A percentile compares a stretch with the other conserved stretches of the same genome.
Conservation (phyloP, 2,888 invertebrate genomes). For the Allacma fusca region DNA sequence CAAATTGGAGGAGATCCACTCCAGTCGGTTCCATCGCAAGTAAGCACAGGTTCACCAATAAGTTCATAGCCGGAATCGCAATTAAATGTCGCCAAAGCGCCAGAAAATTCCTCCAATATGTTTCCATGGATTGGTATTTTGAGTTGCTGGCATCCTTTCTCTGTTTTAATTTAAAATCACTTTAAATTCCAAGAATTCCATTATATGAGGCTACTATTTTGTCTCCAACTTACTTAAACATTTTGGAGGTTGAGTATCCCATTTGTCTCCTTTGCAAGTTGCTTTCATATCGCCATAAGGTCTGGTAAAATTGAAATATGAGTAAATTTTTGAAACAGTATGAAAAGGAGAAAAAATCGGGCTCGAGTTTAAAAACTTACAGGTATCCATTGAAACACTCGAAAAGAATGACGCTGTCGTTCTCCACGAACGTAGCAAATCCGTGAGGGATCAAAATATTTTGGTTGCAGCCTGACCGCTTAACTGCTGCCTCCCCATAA, state of each 20-base stretch:
- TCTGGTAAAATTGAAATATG: conserved; percentile 4
- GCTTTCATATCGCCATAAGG: conserved; percentile 44
- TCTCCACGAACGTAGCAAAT: conserved; percentile 36
- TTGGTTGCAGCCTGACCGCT: conserved; percentile 20
- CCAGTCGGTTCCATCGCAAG: conserved; percentile 56
- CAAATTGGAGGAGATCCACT: conserved; percentile 56
- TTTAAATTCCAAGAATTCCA: too few species aligned
- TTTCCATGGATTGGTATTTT: conserved; percentile 47
- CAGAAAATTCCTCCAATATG: conserved; percentile 48
- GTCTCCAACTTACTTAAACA: conserved; percentile 37
- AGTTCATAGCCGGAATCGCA: conserved; percentile 52
- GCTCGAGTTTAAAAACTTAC: conserved; percentile 19
- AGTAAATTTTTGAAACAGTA: conserved; percentile 1
- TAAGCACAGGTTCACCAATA: conserved; percentile 36
- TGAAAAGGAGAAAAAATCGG: background rate
- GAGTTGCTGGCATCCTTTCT: conserved; percentile 43
- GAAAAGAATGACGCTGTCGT: conserved; percentile 33
- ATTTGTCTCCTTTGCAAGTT: conserved; percentile 22
- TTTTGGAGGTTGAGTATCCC: conserved; percentile 33
- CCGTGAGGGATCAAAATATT: conserved; percentile 24
- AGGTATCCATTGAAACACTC: conserved; percentile 41
- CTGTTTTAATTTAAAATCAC: conserved; percentile 17
- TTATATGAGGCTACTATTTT: conserved; percentile 18
- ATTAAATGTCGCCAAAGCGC: conserved; percentile 54
- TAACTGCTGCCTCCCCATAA: conserved; percentile 22